Evolutionary conservation across 2,797 vertebrate genomes (phyloP), one percentile per base, ranked within the genome.

Genomic region (Dryobates pubescens): DNA sequence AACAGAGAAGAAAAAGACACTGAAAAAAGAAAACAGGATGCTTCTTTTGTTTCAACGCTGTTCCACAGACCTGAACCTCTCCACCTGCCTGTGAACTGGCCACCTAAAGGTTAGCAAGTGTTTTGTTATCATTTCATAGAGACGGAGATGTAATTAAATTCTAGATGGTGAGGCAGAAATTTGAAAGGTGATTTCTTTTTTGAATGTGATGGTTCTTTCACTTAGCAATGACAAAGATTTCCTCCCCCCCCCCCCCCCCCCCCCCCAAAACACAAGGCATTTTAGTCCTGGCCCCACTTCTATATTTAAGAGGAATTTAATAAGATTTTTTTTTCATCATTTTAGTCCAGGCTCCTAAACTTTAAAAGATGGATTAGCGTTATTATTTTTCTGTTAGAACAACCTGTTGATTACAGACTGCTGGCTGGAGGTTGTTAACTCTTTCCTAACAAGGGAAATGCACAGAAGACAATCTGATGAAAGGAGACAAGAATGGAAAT

Each of bases 21-120:
- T 93, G 94, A 95, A 96, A 97, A 94, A 92, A 95, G 93, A 92
- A 96, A 95, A 95, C 92, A 95, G 94, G 82, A 89, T 84, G 43
- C 94, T 96, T 56, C 96, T 95, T 96, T 97, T 97, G 89, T 97
- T 92, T 94, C 97, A 91, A 69, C 96, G 78, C 96, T 95, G 94
- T 95, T 91, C 95, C 86, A 96, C 94, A 93, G 91, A 86, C 91
- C 97, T 80, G 96, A 96, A 90, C 89, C 95, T 96, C 91, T 92
- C 97, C 95, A 88, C 88, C 96, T 96, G 97, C 97, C 95, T 95
- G 84, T 94, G 97, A 97, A 97, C 82, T 97, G 96, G 85, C 94
- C 97, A 96, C 95, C 88, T 90, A 96, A 96, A 98, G 97, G 97
- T 98, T 97, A 98, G 98, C 97, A 96, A 96, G 92, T 97, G 90